Base-by-base conservation (phyloP, 2,888 invertebrate genomes). In the Diaphora mendica region DNA sequence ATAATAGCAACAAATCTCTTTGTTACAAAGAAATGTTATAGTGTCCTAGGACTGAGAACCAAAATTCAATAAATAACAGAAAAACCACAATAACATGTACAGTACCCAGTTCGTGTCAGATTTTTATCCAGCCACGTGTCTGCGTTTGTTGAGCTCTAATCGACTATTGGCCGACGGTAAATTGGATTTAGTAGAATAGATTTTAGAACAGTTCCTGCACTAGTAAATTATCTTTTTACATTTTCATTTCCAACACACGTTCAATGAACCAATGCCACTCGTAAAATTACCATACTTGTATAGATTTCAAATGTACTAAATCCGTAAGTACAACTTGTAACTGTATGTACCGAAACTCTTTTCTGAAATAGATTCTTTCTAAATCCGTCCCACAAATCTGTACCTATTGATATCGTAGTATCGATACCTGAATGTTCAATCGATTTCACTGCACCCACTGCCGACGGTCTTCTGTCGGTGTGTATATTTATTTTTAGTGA, bases 401-500 rank as follows among this genome's bases (percentile, higher is more conserved):
- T 73, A 75, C 73, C 68, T 74, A 71, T 77, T 74, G 74, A 78
- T 82, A 79, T 69, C 72, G 70, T 67, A 73, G n/a, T 77, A 72
- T 83, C 76, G 70, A 77, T 71, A 64, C 73, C 55, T 72, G 33
- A 67, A 76, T 79, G 77, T 82, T 79, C 39, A 66, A 73, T 78
- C 72, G 75, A 79, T 77, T 72, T 79, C 76, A 77, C 79, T 77
- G 77, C 77, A 82, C 76, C 80, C 82, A 74, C 80, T 44, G 65
- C 77, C 77, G 77, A 74, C 85, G 77, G 79, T 81, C 68, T 81
- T 17, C 75, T 83, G 83, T 70, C 64, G 48, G 76, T 75, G 86
- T 39, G 44, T 67, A 62, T 85, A 83, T 88, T 89, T 91, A 91
- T 89, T 90, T 90, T 93, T 94, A 94, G 94, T 94, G 94, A 94